A percentile compares a stretch with the other conserved stretches of the same genome.
phyloP scores from a whole-genome alignment of 2,888 invertebrate genomes.

The Drosophila sordidapex region DNA sequence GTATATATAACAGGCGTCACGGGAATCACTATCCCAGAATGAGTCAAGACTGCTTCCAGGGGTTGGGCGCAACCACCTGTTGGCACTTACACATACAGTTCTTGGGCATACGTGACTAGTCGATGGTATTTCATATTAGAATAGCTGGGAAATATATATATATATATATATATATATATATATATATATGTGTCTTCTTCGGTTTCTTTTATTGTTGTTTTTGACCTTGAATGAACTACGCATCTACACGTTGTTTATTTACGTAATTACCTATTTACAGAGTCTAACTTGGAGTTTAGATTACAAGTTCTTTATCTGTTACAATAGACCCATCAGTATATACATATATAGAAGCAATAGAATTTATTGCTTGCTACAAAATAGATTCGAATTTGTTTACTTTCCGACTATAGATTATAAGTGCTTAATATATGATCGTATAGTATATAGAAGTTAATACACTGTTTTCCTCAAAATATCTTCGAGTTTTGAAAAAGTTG shows the following conservation, averaged over 20 bases:
- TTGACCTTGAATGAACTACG: slow-evolving; percentile 1
- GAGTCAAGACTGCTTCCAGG: slow-evolving; percentile 5
- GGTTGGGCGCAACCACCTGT: slow-evolving; percentile 34
- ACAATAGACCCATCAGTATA: not conserved
- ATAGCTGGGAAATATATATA: slow-evolving; percentile 11
- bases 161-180: not conserved
- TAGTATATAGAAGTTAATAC: not conserved
- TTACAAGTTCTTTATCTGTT: slow-evolving; percentile 17
- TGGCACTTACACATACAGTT: slow-evolving; percentile 4
- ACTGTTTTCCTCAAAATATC: not conserved
- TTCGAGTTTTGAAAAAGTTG: not conserved
- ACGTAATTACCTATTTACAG: not conserved
- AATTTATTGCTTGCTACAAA: not conserved
- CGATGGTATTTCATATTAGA: slow-evolving; percentile 5
- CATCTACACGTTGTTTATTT: not conserved
- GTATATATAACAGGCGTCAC: not conserved
- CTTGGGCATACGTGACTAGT: slow-evolving; percentile 5
- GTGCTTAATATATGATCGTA: not conserved
- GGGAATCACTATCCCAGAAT: slow-evolving; percentile 7
- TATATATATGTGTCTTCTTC: slow-evolving; percentile 5
- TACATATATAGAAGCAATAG: not conserved
- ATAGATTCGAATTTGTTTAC: not conserved
- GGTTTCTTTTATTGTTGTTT: not conserved
- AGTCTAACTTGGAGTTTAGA: not conserved
- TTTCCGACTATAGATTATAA: not conserved